phyloP scores from a whole-genome alignment of 2,113 vertebrate genomes.

The Tychaedon coryphoeus region DNA sequence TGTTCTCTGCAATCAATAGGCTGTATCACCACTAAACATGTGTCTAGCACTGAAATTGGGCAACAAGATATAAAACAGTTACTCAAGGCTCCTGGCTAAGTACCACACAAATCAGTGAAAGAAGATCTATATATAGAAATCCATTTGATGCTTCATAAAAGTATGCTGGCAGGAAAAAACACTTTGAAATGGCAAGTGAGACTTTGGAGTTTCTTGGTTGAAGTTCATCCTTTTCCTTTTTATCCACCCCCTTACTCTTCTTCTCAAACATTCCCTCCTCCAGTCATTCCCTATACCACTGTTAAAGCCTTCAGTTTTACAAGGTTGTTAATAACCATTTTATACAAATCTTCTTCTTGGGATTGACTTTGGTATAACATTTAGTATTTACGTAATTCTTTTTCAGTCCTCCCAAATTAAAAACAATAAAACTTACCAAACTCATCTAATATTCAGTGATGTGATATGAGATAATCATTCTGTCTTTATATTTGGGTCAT shows the following conservation, averaged over 20 bases:
- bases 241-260: neutral
- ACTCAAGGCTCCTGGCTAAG: neutral
- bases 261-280: neutral
- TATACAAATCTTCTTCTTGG: neutral
- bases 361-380: neutral
- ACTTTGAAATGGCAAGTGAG: neutral
- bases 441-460: neutral
- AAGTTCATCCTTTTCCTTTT: neutral
- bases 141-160: neutral
- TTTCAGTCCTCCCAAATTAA: neutral
- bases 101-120: neutral
- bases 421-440: neutral
- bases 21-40: neutral
- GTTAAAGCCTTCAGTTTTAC: neutral
- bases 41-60: neutral
- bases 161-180: neutral
- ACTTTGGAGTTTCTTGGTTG: neutral
- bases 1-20: neutral
- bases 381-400: neutral
- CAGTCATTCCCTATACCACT: neutral
- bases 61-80: neutral
- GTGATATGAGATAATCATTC: neutral
- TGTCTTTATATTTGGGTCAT: neutral
- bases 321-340: neutral
- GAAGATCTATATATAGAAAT: neutral